These are phyloP conservation scores for Myotis yumanensis DNA, from an alignment of 2,113 vertebrate species.

Conservation along the genomic window DNA sequence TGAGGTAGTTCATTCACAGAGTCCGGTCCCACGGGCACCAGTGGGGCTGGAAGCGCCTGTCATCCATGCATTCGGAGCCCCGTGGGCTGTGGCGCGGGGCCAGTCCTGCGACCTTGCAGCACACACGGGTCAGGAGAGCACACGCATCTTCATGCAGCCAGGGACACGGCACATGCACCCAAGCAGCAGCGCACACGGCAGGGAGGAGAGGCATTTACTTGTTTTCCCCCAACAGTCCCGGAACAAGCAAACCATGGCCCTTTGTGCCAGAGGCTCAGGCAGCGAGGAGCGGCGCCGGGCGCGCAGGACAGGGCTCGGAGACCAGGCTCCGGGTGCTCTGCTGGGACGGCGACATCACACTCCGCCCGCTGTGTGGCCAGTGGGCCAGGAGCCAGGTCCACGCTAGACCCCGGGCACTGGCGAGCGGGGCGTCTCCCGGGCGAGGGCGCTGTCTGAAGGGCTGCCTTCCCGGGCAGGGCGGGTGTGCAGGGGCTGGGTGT, in stretches of 20 bases:
- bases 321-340: slow-evolving; percentile 23
- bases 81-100: background rate
- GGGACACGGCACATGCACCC: slow-evolving; percentile 83
- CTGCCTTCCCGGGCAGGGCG: slow-evolving; percentile 41
- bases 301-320: fast-evolving
- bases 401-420: background rate
- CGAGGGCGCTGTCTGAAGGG: background rate
- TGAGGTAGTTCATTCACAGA: slow-evolving; percentile 59
- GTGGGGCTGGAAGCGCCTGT: slow-evolving; percentile 61
- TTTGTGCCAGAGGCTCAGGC: slow-evolving; percentile 48
- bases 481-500: background rate
- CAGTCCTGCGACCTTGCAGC: slow-evolving; percentile 62
- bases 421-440: background rate
- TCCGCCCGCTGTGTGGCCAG: background rate
- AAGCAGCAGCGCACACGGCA: slow-evolving; percentile 79
- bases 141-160: slow-evolving; percentile 82
- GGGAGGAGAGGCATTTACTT: slow-evolving; percentile 83
- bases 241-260: slow-evolving; percentile 85
- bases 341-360: background rate
- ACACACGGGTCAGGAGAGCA: slow-evolving; percentile 71
- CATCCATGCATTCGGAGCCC: slow-evolving; percentile 55
- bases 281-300: background rate
- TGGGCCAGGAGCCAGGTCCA: background rate
- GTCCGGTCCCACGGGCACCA: slow-evolving; percentile 61
- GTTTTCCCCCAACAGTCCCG: slow-evolving; percentile 86